phyloP scores from a whole-genome alignment of 1,140 invertebrate species.

The Heliothis subflexa region DNA sequence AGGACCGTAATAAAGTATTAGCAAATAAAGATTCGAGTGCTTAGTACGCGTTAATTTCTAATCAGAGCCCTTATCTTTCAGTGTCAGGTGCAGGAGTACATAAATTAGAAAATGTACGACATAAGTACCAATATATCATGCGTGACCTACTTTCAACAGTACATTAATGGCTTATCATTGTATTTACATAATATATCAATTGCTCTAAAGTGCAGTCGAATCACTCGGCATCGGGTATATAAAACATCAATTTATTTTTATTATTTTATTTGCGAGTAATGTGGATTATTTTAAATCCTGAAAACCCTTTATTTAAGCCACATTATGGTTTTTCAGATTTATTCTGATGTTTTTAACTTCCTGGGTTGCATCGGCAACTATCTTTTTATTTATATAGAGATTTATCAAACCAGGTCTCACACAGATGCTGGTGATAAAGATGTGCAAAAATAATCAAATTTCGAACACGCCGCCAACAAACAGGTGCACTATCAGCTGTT shows the following conservation, averaged over 20 bases:
- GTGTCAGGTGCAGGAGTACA: constrained; percentile 21
- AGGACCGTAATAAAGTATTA: neutral
- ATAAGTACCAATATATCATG: constrained; percentile 25
- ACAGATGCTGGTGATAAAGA: constrained; percentile 3
- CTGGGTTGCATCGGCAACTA: too few species aligned
- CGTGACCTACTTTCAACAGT: constrained; percentile 30
- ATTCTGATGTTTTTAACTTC: neutral
- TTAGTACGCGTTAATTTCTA: constrained; percentile 20
- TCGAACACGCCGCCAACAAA: neutral
- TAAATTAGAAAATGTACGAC: constrained; percentile 24
- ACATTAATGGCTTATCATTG: constrained; percentile 36
- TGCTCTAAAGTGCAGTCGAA: neutral
- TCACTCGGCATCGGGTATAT: neutral
- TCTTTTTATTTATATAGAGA: neutral
- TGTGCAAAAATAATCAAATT: constrained; percentile 25
- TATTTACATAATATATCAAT: constrained; percentile 37
- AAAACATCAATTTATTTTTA: constrained; percentile 12
- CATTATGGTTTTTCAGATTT: neutral
- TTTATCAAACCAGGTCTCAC: neutral
- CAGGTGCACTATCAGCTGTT: constrained; percentile 64
- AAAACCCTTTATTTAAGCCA: neutral
- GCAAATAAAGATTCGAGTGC: neutral
- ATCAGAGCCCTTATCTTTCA: constrained; percentile 25
- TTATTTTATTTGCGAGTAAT: neutral
- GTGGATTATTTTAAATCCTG: constrained; percentile 13